These are phyloP conservation scores for Troides aeacus DNA, from an alignment of 2,888 invertebrate species.

Conservation along the genomic window DNA sequence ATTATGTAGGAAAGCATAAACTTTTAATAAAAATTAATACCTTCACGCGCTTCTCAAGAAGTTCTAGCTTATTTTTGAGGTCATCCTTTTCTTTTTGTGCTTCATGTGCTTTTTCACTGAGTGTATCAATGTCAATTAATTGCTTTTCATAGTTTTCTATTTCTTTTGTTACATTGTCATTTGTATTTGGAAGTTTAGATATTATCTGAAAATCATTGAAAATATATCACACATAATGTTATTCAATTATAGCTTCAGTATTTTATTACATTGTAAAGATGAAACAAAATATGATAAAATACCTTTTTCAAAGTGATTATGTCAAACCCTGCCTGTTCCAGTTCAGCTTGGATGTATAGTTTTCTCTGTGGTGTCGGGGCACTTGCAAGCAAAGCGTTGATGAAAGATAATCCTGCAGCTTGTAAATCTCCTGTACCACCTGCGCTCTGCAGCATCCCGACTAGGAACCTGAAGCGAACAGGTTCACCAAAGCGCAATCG, in stretches of 20 bases:
- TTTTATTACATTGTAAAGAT: too few species aligned
- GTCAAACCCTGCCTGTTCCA: slow-evolving; percentile 90
- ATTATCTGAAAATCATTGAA: slow-evolving; percentile 75
- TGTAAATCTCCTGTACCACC: slow-evolving; percentile 87
- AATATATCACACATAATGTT: too few species aligned
- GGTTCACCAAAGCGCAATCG: slow-evolving; percentile 94
- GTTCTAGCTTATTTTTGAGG: slow-evolving; percentile 83
- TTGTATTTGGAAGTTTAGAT: slow-evolving; percentile 81
- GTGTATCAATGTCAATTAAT: slow-evolving; percentile 88
- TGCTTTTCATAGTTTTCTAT: slow-evolving; percentile 88
- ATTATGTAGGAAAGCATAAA: not conserved
- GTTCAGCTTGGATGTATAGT: slow-evolving; percentile 91
- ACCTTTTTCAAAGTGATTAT: slow-evolving; percentile 81
- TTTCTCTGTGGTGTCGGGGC: slow-evolving; percentile 87
- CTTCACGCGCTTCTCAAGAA: slow-evolving; percentile 86
- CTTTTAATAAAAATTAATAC: slow-evolving; percentile 49
- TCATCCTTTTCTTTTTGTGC: slow-evolving; percentile 84
- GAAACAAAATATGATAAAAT: not conserved
- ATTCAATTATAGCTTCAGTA: too few species aligned
- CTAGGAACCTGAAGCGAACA: slow-evolving; percentile 93
- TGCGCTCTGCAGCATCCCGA: slow-evolving; percentile 91
- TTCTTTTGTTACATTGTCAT: slow-evolving; percentile 83
- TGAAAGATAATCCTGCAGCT: slow-evolving; percentile 89
- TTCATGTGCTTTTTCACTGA: slow-evolving; percentile 85
- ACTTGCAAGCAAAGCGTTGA: slow-evolving; percentile 90